A percentile compares a stretch with the other conserved stretches of the same genome.
Conservation (phyloP, 2,888 invertebrate species). For the Tenthredo notha region DNA sequence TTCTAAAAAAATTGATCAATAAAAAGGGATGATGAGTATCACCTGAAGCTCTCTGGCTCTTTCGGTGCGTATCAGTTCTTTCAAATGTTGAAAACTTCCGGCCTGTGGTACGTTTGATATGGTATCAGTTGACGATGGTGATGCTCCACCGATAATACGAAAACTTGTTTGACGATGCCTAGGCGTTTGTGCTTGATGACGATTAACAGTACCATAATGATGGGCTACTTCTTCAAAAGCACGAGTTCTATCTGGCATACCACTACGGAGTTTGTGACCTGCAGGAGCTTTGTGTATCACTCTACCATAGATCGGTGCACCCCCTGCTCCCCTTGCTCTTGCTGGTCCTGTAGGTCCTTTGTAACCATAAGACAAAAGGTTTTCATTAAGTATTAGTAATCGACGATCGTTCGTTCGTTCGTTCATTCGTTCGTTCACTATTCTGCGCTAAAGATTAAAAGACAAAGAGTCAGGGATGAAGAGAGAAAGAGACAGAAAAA, state of each 20-base stretch:
- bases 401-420: background rate
- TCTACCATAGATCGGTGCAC: conserved; percentile 85
- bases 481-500: background rate
- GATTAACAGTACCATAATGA: conserved; percentile 79
- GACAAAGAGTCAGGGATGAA: background rate
- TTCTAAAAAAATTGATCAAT: background rate
- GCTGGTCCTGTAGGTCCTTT: conserved; percentile 59
- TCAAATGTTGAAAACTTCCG: conserved; percentile 87
- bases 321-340: conserved; percentile 70
- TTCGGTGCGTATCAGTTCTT: conserved; percentile 89
- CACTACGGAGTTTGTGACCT: conserved; percentile 74
- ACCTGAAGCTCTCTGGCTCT: conserved; percentile 85
- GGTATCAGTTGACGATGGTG: conserved; percentile 57
- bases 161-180: conserved; percentile 75
- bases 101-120: conserved; percentile 70
- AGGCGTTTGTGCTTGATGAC: conserved; percentile 80
- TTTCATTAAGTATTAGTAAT: background rate
- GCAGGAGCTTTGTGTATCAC: conserved; percentile 86
- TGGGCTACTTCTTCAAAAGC: conserved; percentile 80
- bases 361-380: background rate
- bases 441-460: background rate
- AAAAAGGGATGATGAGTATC: background rate
- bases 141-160: conserved; percentile 63
- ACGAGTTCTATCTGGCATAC: conserved; percentile 77
- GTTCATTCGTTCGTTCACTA: background rate